Evolutionary conservation across 2,888 invertebrate genomes (phyloP), one percentile per base, ranked within the genome.

Genomic region (Drosophila lacicola): DNA sequence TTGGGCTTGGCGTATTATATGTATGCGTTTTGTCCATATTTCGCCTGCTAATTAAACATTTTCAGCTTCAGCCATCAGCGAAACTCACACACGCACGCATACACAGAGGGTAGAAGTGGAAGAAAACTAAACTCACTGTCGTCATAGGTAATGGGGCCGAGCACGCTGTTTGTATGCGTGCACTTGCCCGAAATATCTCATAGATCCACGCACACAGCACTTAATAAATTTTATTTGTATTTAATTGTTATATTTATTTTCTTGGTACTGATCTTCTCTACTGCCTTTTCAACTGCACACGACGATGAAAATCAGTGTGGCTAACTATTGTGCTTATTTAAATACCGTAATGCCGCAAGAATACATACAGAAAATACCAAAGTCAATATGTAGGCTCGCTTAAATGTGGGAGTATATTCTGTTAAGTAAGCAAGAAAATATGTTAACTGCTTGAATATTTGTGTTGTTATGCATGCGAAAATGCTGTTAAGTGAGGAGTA

Each of bases 1-100:
- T 64, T 66, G 33, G 62, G 44, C 42, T 67, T 47, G 62, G 47
- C 53, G 64, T 49, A 53, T 69, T 61, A 51, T 55, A 45, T 66
- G 46, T 51, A 46, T 65, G 50, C 58, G 57, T 69, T 57, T 37
- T 42, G 54, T 70, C 55, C 70, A 65, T 67, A 70, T 74, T 89
- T 78, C 51, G 78, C 51, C 55, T 84, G 74, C 82, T 87, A 89
- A 89, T 89, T 89, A 78, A 89, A 87, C 85, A 78, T 66, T 87
- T 89, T 83, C 74, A 60, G 65, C 49, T 65, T 82, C 80, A 72
- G 71, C 80, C 82, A 85, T 74, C 74, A 82, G 78, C 66, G 67
- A 87, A 84, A 72, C 82, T 68, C 70, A 89, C 80, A 67, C 85
- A 83, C 79, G 54, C 70, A 84, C 74, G 57, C 67, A 78, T 41